phyloP scores from a whole-genome alignment of 1,140 invertebrate genomes.

The Nasonia longicornis region DNA sequence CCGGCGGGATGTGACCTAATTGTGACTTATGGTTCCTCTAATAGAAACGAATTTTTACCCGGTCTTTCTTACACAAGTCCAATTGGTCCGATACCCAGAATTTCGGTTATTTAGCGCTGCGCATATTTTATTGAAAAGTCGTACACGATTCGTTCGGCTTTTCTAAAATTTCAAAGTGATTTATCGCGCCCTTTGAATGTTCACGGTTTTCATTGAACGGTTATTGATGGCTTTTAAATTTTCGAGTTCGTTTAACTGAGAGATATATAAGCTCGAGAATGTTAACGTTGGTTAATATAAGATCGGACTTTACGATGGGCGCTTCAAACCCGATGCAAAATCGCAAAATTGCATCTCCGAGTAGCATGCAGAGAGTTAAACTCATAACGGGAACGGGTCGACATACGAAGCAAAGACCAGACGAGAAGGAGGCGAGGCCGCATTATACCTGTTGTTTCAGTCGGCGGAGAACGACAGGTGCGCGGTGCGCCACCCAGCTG shows the following conservation, averaged over 20 bases:
- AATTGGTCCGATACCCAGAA: constrained; percentile 14
- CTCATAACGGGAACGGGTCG: neutral
- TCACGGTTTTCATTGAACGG: neutral
- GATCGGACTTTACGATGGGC: neutral
- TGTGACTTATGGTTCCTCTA: constrained; percentile 64
- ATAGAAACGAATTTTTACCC: constrained; percentile 52
- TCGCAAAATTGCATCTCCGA: neutral
- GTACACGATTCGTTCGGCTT: constrained; percentile 27
- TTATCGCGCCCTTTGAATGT: constrained; percentile 7
- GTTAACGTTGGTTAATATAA: neutral
- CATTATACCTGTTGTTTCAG: constrained; percentile 60
- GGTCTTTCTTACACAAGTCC: constrained; percentile 1
- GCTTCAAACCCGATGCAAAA: neutral
- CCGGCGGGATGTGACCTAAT: constrained; percentile 57
- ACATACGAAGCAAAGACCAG: neutral
- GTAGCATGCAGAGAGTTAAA: neutral
- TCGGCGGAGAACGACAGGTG: constrained; percentile 63
- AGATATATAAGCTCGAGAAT: neutral
- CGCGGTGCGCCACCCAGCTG: constrained; percentile 61
- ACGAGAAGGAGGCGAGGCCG: neutral
- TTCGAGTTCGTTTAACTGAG: no score
- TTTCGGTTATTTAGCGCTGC: constrained; percentile 34
- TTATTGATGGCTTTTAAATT: no score
- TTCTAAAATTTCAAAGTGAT: constrained; percentile 22
- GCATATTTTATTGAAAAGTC: constrained; percentile 42